Evolutionary conservation across 2,797 vertebrate species (phyloP).

Genomic region (Parambassis ranga): DNA sequence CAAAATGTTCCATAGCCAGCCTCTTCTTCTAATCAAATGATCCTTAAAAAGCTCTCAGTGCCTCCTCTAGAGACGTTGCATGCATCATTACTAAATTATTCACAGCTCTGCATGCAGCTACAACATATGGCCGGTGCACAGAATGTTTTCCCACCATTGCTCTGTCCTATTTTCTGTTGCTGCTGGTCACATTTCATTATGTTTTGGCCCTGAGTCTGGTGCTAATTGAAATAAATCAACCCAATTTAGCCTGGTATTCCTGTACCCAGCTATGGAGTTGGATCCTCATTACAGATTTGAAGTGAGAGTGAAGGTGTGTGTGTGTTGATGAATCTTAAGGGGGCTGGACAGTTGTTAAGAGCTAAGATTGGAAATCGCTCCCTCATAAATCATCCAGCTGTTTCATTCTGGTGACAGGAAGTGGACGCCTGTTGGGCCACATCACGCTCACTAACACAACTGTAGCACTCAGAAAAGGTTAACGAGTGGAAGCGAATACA

Average conservation of each 20-base stretch:
- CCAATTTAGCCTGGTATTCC: background rate
- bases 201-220: background rate
- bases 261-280: background rate
- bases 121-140: conserved; percentile 12
- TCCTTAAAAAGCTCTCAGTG: background rate
- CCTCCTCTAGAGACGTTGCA: background rate
- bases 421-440: background rate
- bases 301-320: background rate
- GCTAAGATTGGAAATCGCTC: conserved; percentile 5
- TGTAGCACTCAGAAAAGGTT: too few species aligned
- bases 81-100: conserved; percentile 24
- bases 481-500: too few species aligned
- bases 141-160: background rate
- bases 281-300: background rate
- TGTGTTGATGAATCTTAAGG: background rate
- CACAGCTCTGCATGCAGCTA: background rate
- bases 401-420: background rate
- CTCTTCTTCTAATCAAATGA: background rate
- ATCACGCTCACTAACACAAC: background rate
- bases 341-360: conserved; percentile 6
- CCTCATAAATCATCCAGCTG: conserved; percentile 11
- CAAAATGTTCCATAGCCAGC: background rate
- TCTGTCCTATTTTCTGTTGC: background rate
- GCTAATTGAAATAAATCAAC: conserved; percentile 25
- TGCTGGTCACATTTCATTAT: background rate